A percentile compares a stretch with the other conserved stretches of the same genome.
phyloP scores from a whole-genome alignment of 1,140 invertebrate genomes.

The Bombus polaris region DNA sequence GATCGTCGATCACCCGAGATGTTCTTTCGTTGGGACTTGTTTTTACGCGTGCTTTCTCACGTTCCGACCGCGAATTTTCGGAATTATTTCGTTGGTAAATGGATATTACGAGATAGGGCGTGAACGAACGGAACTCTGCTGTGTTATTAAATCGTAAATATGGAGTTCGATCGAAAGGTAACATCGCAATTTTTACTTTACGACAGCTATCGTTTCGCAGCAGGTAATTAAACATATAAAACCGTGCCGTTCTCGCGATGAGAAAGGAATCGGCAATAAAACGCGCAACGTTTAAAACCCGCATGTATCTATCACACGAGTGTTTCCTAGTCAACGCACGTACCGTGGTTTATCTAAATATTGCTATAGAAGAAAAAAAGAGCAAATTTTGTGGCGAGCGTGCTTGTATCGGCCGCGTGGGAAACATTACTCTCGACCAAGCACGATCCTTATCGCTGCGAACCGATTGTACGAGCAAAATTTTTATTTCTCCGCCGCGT shows the following conservation, averaged over 20 bases:
- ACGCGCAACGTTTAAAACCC: slow-evolving; percentile 4
- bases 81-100: background rate
- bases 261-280: slow-evolving; percentile 11
- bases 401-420: slow-evolving; percentile 68
- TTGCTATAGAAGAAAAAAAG: slow-evolving; percentile 60
- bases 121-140: background rate
- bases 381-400: slow-evolving; percentile 47
- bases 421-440: slow-evolving; percentile 68
- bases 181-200: background rate
- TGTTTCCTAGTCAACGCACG: slow-evolving; percentile 61
- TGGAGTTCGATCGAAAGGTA: background rate
- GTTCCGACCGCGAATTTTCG: background rate
- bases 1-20: slow-evolving; percentile 63
- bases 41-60: slow-evolving; percentile 13
- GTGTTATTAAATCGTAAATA: slow-evolving; percentile 6
- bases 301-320: background rate
- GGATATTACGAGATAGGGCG: background rate
- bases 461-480: slow-evolving; percentile 52
- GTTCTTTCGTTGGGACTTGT: slow-evolving; percentile 20
- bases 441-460: slow-evolving; percentile 55
- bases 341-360: slow-evolving; percentile 71
- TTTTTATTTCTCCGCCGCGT: slow-evolving; percentile 33
- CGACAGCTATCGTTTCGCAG: background rate
- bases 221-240: slow-evolving; percentile 12
- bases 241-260: background rate